phyloP scores from a whole-genome alignment of 2,797 vertebrate genomes.

The Eupleurogrammus muticus region DNA sequence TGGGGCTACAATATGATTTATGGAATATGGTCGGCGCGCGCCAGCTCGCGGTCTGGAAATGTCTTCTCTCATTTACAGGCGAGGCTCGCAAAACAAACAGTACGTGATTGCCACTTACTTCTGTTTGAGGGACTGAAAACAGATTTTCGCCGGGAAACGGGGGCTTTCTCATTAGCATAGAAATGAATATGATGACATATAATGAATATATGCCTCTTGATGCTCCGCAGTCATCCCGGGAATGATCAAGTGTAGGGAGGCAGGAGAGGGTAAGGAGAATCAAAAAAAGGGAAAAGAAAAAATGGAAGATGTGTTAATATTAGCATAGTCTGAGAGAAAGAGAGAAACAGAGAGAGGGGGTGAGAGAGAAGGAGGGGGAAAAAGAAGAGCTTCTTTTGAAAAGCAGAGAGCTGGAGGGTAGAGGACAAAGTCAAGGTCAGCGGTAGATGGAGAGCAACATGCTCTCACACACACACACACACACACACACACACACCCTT shows the following conservation, averaged over 20 bases:
- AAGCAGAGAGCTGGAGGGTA: slow-evolving; percentile 46
- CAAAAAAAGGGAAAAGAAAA: slow-evolving; percentile 15
- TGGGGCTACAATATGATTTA: slow-evolving; percentile 73
- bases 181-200: slow-evolving; percentile 90
- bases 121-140: slow-evolving; percentile 77
- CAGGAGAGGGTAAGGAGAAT: too few species aligned
- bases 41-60: slow-evolving; percentile 63
- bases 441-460: slow-evolving; percentile 60
- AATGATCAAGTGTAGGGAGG: slow-evolving; percentile 72
- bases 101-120: slow-evolving; percentile 84
- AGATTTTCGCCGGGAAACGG: slow-evolving; percentile 81
- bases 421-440: slow-evolving; percentile 81
- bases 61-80: slow-evolving; percentile 80
- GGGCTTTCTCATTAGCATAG: slow-evolving; percentile 86
- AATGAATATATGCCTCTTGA: slow-evolving; percentile 86
- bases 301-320: slow-evolving; percentile 62
- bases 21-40: slow-evolving; percentile 58
- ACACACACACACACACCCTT: slow-evolving; percentile 7
- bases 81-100: slow-evolving; percentile 80
- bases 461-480: slow-evolving; percentile 6
- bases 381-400: slow-evolving; percentile 65
- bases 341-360: neutral
- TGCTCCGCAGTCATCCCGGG: slow-evolving; percentile 69
- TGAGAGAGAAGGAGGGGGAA: too few species aligned
- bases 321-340: slow-evolving; percentile 63